A percentile compares a stretch with the other conserved stretches of the same genome.
Conservation (phyloP, 2,888 invertebrate species). For the Nezara viridula region DNA sequence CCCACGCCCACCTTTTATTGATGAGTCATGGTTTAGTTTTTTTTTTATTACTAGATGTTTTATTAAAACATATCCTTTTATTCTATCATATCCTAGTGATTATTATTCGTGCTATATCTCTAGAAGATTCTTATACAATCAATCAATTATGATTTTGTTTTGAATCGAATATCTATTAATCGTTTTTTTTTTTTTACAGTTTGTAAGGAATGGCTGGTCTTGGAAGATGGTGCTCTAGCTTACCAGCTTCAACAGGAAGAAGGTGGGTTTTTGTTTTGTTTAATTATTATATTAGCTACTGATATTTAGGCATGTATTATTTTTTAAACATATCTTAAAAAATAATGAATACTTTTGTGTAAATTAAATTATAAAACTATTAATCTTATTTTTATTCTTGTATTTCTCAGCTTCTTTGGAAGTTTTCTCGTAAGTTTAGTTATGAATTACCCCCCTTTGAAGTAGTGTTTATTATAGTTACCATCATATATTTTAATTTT, state of each 20-base stretch:
- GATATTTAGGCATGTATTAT: background rate
- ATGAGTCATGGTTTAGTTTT: background rate
- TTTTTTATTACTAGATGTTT: background rate
- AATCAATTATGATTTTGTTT: too few relatives aligned
- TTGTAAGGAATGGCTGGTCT: slow-evolving; percentile 85
- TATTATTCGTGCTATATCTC: too few relatives aligned
- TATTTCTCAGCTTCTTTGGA: slow-evolving; percentile 7
- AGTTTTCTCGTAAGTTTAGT: background rate
- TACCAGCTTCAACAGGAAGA: slow-evolving; percentile 86
- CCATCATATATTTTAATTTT: background rate
- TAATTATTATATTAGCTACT: background rate
- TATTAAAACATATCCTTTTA: background rate
- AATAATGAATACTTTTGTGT: too few relatives aligned
- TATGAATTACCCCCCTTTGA: background rate
- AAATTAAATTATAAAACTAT: too few relatives aligned
- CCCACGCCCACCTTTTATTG: background rate
- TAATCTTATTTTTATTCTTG: background rate
- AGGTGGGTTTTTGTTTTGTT: slow-evolving; percentile 72
- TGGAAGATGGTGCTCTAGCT: slow-evolving; percentile 87
- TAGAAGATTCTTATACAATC: too few relatives aligned
- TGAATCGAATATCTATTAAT: too few relatives aligned
- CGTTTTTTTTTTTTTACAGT: slow-evolving; percentile 72
- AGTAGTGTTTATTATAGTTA: background rate
- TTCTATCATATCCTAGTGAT: too few relatives aligned
- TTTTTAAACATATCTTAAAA: background rate